Base-by-base conservation (phyloP, 1,140 invertebrate genomes). In the Apis mellifera region DNA sequence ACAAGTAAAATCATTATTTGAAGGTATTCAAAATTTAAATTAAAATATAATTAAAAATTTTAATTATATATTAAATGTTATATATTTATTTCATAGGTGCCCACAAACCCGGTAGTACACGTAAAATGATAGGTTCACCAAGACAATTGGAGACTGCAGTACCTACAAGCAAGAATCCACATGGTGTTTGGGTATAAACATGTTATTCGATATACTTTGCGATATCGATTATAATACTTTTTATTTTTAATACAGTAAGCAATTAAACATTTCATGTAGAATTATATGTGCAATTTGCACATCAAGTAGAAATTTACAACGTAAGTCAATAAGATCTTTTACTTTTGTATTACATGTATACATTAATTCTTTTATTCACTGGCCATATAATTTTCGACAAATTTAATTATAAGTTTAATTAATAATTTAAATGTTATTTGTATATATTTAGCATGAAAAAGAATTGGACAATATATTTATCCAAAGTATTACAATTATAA, bases 151-250 rank as follows among this genome's bases (percentile, higher is more conserved):
- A 98, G 94, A 98, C 98, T 93, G 97, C 98, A 57, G 97, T 98
- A 68, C 97, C 98, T 64, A 98, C 98, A 23, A 98, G 97, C 92
- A 98, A 98, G 94, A 99, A 99, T 94, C 98, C 98, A 60, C 98
- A 99, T 91, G 98, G 98, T 48, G 98, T 99, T 73, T 99, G 98
- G 98, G 98, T 99, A 62, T 99, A 95, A 95, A 83, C 73, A 17
- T 68, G 76, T 82, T 59, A 70, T 54, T 84, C 52, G 62, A 84
- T 65, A 17, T 71, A 71, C 17, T 48, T 12, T 32, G 11, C 60
- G 26, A 62, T 55, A 55, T 55, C 50, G 60, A 75, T 52, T n/a
- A 23, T 81, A 66, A 66, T 57, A 75, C 11, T 59, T 50, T n/a
- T 59, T 50, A 57, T 57, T 79, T 70, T 73, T 59, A 21, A 23